phyloP scores from a whole-genome alignment of 2,113 vertebrate species.

The Panthera uncia region DNA sequence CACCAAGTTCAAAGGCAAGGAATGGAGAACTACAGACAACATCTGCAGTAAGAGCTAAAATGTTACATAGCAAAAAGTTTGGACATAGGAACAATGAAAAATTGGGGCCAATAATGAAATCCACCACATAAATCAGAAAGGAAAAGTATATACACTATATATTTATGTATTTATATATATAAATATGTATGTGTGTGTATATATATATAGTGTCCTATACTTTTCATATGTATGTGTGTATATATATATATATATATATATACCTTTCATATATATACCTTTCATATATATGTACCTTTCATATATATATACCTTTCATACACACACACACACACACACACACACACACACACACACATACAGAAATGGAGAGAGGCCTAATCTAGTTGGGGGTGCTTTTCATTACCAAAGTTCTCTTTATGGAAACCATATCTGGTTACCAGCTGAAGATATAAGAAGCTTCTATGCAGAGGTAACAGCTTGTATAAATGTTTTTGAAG shows the following conservation, averaged over 20 bases:
- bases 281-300: too few relatives aligned
- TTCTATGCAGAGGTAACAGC: background rate
- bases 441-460: background rate
- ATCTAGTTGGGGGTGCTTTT: background rate
- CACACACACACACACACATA: too few relatives aligned
- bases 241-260: too few relatives aligned
- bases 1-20: background rate
- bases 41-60: background rate
- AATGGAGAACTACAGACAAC: background rate
- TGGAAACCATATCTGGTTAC: background rate
- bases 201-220: too few relatives aligned
- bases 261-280: too few relatives aligned
- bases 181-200: too few relatives aligned
- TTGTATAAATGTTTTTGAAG: background rate
- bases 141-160: background rate
- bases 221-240: too few relatives aligned
- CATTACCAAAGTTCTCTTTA: background rate
- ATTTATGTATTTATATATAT: background rate
- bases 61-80: background rate
- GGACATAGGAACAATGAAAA: background rate
- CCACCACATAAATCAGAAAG: background rate
- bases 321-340: too few relatives aligned
- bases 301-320: too few relatives aligned
- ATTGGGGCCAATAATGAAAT: background rate
- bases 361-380: background rate